A percentile compares a stretch with the other conserved stretches of the same genome.
These are phyloP conservation scores for Pipra filicauda DNA, from an alignment of 2,113 vertebrate genomes.

Conservation along the genomic window DNA sequence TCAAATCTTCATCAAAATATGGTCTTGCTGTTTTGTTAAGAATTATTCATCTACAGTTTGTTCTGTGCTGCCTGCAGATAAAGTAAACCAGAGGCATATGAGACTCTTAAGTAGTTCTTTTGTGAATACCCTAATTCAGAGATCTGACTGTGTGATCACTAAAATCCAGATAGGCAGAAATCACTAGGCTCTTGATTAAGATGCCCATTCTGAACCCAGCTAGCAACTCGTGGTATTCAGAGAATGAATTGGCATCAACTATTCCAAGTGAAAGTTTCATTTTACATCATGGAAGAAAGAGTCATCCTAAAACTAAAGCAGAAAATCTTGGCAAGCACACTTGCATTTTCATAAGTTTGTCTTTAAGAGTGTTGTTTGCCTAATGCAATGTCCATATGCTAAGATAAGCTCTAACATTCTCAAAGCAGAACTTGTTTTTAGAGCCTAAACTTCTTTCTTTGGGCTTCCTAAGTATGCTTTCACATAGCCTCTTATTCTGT, in stretches of 20 bases:
- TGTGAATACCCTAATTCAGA: background rate
- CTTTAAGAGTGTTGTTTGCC: background rate
- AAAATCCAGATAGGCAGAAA: background rate
- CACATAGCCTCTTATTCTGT: background rate
- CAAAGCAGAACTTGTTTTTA: background rate
- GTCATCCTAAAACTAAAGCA: background rate
- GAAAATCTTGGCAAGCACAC: background rate
- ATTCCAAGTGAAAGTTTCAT: background rate
- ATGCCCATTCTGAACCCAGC: background rate
- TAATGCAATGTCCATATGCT: background rate
- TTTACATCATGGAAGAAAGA: background rate
- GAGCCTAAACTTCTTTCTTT: background rate
- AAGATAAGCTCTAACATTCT: background rate
- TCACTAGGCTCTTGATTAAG: background rate
- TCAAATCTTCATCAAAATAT: background rate
- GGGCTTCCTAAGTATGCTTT: background rate
- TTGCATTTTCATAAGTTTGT: background rate
- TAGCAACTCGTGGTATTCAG: background rate
- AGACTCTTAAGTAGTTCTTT: background rate
- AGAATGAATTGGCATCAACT: background rate
- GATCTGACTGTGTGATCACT: background rate
- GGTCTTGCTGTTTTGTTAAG: background rate
- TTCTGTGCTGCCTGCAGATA: background rate
- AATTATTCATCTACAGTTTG: background rate
- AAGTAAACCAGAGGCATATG: background rate